Percentiles rank a stretch among this genome's conserved stretches.
Conservation (phyloP, 1,140 invertebrate species). For the Phthorimaea operculella region DNA sequence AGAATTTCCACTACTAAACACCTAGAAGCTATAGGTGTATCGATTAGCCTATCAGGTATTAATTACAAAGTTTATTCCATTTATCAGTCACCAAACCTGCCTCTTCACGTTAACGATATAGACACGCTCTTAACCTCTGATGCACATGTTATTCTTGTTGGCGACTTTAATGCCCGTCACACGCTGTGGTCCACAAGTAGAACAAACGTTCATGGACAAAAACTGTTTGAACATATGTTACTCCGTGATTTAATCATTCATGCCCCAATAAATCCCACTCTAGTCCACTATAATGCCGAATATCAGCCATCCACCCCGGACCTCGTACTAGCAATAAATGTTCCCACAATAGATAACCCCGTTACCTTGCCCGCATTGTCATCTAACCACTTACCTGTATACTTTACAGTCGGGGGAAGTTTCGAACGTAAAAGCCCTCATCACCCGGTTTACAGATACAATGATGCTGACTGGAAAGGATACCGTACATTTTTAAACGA, state of each 20-base stretch:
- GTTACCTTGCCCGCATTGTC: background rate
- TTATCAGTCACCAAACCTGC: slow-evolving; percentile 5
- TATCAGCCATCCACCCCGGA: background rate
- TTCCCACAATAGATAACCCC: background rate
- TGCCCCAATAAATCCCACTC: background rate
- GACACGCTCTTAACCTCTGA: background rate
- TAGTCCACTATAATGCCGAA: background rate
- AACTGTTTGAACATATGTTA: background rate
- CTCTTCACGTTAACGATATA: background rate
- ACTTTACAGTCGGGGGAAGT: background rate
- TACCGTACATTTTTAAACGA: background rate
- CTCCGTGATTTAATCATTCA: background rate
- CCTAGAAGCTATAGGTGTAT: background rate
- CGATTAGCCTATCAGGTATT: background rate
- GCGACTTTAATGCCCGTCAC: background rate
- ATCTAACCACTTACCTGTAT: background rate
- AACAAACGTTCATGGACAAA: background rate
- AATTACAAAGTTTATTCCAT: background rate
- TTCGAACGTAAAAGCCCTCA: background rate
- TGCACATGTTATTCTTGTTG: background rate
- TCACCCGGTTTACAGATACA: background rate
- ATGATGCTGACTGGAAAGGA: background rate
- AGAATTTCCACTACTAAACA: background rate
- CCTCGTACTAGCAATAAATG: background rate
- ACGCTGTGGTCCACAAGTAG: background rate